phyloP scores from a whole-genome alignment of 2,113 vertebrate genomes.

The Casuarius casuarius region DNA sequence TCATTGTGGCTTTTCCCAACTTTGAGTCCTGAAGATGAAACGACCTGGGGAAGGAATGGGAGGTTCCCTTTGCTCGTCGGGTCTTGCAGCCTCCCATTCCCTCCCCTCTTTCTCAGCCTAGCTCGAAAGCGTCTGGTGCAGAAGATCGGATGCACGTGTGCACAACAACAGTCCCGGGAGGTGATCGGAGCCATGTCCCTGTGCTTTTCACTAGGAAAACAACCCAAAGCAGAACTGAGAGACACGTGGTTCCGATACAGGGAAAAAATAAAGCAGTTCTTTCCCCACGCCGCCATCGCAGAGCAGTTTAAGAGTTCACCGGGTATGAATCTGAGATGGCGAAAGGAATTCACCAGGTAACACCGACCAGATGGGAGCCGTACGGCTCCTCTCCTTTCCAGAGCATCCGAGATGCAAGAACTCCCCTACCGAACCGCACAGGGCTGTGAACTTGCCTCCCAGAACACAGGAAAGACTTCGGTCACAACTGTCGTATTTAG shows the following conservation, averaged over 20 bases:
- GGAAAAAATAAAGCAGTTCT: neutral
- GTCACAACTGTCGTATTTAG: conserved; percentile 40
- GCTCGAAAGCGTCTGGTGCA: neutral
- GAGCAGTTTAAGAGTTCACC: rapidly evolving
- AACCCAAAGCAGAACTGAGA: neutral
- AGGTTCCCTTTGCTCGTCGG: neutral
- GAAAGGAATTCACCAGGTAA: neutral
- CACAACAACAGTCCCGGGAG: neutral
- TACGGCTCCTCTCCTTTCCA: neutral
- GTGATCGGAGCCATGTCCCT: too few species aligned
- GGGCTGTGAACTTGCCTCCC: neutral
- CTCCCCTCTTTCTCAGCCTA: neutral
- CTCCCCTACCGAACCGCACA: neutral
- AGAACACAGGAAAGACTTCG: neutral
- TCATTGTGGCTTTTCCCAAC: neutral
- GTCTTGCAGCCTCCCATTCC: neutral
- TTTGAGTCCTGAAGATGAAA: neutral
- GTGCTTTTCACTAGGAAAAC: neutral
- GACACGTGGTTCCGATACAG: neutral
- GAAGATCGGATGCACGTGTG: neutral
- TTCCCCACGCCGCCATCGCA: neutral
- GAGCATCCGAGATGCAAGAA: neutral
- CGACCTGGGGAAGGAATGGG: neutral
- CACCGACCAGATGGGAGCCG: neutral
- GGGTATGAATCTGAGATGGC: neutral